These are phyloP conservation scores for Mimumesa dahlbomi DNA, from an alignment of 2,888 invertebrate genomes.

Conservation along the genomic window DNA sequence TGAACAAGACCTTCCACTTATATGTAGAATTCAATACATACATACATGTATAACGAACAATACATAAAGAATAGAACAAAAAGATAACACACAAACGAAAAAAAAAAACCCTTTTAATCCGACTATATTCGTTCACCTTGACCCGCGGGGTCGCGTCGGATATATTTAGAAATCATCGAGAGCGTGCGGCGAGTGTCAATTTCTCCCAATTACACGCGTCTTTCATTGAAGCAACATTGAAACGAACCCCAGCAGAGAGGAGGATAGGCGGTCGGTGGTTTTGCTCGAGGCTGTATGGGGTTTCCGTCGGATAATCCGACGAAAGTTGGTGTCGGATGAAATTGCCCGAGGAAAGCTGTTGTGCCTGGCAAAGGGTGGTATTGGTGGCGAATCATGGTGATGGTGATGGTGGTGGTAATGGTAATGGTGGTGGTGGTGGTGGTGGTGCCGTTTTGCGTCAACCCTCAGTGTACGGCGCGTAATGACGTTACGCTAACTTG, in stretches of 20 bases:
- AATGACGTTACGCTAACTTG: conserved; percentile 77
- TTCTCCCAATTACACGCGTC: conserved; percentile 45
- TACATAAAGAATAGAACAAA: no score
- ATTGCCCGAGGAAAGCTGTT: conserved; percentile 74
- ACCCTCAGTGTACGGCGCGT: conserved; percentile 68
- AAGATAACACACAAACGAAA: no score
- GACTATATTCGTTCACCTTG: no score
- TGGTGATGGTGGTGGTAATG: neutral
- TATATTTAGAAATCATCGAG: conserved; percentile 22
- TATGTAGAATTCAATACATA: no score
- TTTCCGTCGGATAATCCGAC: conserved; percentile 72
- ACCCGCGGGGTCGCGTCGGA: conserved; percentile 5
- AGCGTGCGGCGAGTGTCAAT: conserved; percentile 41
- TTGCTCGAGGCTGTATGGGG: conserved; percentile 47
- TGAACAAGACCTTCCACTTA: no score
- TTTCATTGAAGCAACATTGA: conserved; percentile 34
- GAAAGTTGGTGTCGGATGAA: conserved; percentile 74
- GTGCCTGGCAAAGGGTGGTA: conserved; percentile 47
- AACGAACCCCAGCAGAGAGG: conserved; percentile 24
- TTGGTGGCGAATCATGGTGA: neutral
- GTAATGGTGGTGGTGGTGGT: conserved; percentile 25
- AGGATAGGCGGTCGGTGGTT: conserved; percentile 21
- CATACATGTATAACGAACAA: no score
- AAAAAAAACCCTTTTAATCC: no score
- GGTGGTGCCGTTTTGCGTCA: conserved; percentile 62